A percentile compares a stretch with the other conserved stretches of the same genome.
phyloP scores from a whole-genome alignment of 2,113 vertebrate genomes.

The Abramis brama region DNA sequence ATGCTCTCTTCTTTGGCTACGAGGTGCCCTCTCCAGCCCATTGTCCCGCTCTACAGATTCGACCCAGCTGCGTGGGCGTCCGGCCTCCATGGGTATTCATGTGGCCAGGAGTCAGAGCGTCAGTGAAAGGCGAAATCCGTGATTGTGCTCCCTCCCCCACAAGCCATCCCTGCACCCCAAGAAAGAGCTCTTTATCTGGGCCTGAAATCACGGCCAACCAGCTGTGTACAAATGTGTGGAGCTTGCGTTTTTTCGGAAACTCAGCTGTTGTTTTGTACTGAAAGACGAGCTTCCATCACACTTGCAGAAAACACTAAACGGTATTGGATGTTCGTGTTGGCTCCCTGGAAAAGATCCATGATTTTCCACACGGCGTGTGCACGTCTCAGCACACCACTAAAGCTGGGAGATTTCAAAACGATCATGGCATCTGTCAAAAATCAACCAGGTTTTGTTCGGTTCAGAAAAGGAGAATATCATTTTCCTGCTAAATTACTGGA shows the following conservation, averaged over 20 bases:
- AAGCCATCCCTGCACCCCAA: constrained; percentile 51
- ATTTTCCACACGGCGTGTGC: neutral
- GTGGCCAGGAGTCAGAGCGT: constrained; percentile 46
- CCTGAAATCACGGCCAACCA: constrained; percentile 58
- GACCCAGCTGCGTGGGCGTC: constrained; percentile 68
- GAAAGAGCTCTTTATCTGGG: constrained; percentile 70
- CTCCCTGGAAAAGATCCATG: constrained; percentile 15
- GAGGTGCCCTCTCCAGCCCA: constrained; percentile 51
- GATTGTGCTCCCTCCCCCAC: constrained; percentile 30
- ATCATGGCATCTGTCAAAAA: constrained; percentile 14
- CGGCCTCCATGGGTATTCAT: constrained; percentile 53
- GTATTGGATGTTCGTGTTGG: constrained; percentile 8
- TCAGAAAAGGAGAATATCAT: neutral
- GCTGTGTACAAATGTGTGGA: constrained; percentile 58
- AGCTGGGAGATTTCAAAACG: neutral
- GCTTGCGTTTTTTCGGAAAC: constrained; percentile 35
- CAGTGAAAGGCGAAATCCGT: constrained; percentile 51
- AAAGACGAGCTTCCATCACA: constrained; percentile 47
- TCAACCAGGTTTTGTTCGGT: neutral
- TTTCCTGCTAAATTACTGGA: neutral
- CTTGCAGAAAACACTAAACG: constrained; percentile 9
- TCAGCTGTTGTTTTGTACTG: constrained; percentile 43
- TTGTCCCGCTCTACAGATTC: constrained; percentile 60
- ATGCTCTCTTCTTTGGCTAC: constrained; percentile 68
- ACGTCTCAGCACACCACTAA: neutral